Conservation (phyloP, 2,888 invertebrate species). For the Blastobasis adustella region DNA sequence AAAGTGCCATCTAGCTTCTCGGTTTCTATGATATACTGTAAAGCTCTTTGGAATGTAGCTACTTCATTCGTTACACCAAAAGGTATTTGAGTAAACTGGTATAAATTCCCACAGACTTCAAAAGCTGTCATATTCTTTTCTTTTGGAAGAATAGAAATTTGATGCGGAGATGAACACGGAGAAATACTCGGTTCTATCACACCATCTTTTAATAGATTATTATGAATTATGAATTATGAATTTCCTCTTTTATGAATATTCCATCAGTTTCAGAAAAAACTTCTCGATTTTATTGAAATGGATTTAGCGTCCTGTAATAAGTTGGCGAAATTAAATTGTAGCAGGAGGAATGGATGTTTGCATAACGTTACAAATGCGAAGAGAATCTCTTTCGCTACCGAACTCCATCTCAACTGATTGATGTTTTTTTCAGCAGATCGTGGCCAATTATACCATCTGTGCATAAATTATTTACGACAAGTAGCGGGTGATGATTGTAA, state of each 20-base stretch:
- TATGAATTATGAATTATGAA: too few species aligned
- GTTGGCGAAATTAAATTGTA: background rate
- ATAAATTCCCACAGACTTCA: slow-evolving; percentile 4
- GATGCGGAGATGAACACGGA: too few species aligned
- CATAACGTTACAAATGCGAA: background rate
- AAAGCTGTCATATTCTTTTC: slow-evolving; percentile 2
- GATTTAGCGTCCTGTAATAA: background rate
- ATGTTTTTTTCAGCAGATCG: background rate
- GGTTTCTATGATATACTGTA: slow-evolving; percentile 7
- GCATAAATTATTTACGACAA: background rate
- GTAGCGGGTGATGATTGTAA: background rate
- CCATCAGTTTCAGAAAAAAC: background rate
- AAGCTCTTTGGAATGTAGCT: slow-evolving; percentile 8
- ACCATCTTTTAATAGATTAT: background rate
- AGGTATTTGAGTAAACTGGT: slow-evolving; percentile 6
- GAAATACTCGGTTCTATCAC: slow-evolving; percentile 8
- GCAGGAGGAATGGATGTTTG: background rate
- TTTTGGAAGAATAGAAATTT: slow-evolving; percentile 5
- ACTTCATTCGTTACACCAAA: slow-evolving; percentile 8
- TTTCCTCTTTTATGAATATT: background rate
- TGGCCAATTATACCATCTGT: background rate
- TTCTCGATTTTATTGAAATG: background rate
- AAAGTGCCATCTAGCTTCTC: slow-evolving; percentile 10
- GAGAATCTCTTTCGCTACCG: background rate
- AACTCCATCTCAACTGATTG: background rate